Evolutionary conservation across 2,797 vertebrate species (phyloP), one percentile per base, ranked within the genome.

Genomic region (Notolabrus celidotus): DNA sequence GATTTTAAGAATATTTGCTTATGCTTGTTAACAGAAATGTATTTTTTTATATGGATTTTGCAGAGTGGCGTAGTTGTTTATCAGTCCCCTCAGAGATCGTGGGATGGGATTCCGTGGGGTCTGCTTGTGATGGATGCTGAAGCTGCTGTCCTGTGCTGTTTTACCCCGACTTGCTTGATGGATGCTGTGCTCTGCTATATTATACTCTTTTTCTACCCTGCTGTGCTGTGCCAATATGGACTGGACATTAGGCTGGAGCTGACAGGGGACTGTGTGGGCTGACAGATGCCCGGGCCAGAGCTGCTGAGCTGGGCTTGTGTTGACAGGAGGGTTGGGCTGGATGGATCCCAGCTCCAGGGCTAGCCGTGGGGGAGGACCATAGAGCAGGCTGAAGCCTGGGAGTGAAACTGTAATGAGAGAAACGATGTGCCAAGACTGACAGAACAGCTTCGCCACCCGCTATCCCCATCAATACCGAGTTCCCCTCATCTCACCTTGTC

Each of bases 291-390:
- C 79, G 77, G 84, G 82, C 86, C 71, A 78, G 86, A 87, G 88
- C 86, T 92, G 87, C 85, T 90, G 90, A 91, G 88, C 81, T 84
- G 84, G 88, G 85, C 82, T 87, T 59, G 82, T 83, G 86, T 85
- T 92, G 90, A 91, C 90, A 90, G 88, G 84, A 86, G 84, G 87
- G 81, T 81, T 79, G 82, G 82, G 79, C 79, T 75, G 87, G 81
- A 92, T 87, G 80, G 87, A 92, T 92, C 89, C 88, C 79, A 85
- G 91, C 92, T 90, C 69, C 79, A 63, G 90, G 90, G 84, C 87
- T 88, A 80, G 90, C 91, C 82, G 82, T 85, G 80, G 92, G 91
- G 89, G 86, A 88, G 84, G 87, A 88, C 83, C 83, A 84, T 61
- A 87, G 85, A 78, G 83, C 85, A 75, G 75, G 55, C 78, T 51